A percentile compares a stretch with the other conserved stretches of the same genome.
Conservation (phyloP, 2,113 vertebrate genomes). For the Bubo blakistoni region DNA sequence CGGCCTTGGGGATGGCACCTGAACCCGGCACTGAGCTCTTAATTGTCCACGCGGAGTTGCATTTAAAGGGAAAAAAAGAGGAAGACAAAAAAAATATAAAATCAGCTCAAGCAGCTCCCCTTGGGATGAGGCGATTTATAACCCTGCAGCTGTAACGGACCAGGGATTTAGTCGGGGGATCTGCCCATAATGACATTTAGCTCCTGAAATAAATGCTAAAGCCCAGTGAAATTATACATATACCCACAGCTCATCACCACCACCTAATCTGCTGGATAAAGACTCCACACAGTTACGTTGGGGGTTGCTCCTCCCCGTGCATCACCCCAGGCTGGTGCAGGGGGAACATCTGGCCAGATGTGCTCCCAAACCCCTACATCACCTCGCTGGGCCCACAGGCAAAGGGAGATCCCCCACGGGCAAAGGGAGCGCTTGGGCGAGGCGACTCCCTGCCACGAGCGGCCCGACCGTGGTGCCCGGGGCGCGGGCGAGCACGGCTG, state of each 20-base stretch:
- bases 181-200: constrained; percentile 44
- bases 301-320: neutral
- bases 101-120: constrained; percentile 20
- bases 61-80: neutral
- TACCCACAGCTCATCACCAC: neutral
- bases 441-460: neutral
- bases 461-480: neutral
- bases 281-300: neutral
- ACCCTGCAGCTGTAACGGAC: constrained; percentile 3
- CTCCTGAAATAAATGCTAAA: constrained; percentile 32
- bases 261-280: constrained; percentile 7
- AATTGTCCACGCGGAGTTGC: rapidly evolving
- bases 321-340: rapidly evolving
- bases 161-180: constrained; percentile 12
- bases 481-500: rapidly evolving
- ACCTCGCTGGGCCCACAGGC: rapidly evolving
- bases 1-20: neutral
- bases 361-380: rapidly evolving
- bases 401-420: neutral
- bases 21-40: rapidly evolving
- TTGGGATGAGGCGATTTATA: neutral
- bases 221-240: constrained; percentile 4
- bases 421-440: rapidly evolving
- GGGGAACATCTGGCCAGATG: constrained; percentile 1
- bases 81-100: neutral